Percentiles rank a stretch among this genome's conserved stretches.
phyloP scores from a whole-genome alignment of 2,113 vertebrate species.

The Nansenia antarctica region DNA sequence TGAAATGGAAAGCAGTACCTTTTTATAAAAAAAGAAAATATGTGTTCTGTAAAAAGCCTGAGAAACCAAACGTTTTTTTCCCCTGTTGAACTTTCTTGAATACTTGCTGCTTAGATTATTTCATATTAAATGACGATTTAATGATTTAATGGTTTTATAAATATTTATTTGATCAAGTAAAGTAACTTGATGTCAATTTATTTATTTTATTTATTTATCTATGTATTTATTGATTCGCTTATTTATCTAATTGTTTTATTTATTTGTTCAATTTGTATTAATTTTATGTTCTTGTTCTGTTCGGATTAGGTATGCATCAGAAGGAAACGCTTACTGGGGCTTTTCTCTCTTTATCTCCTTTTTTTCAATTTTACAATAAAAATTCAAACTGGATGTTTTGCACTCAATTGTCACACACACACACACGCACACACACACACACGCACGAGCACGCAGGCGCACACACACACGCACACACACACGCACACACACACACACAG shows the following conservation, averaged over 20 bases:
- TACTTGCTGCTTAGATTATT: conserved; percentile 79
- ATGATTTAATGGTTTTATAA: conserved; percentile 74
- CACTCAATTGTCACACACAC: conserved; percentile 31
- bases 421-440: neutral
- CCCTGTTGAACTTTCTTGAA: conserved; percentile 75
- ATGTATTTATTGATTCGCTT: conserved; percentile 58
- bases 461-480: conserved; percentile 12
- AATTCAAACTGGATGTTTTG: conserved; percentile 71
- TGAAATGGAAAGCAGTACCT: conserved; percentile 72
- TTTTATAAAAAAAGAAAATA: conserved; percentile 63
- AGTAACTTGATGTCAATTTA: conserved; percentile 54
- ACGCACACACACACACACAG: conserved; percentile 10
- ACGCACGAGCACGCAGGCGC: no score
- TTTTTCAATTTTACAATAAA: conserved; percentile 89
- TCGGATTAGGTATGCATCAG: conserved; percentile 78
- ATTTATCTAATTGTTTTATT: conserved; percentile 61
- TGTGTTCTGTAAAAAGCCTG: conserved; percentile 76
- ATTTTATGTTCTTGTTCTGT: conserved; percentile 63
- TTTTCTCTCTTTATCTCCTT: conserved; percentile 82
- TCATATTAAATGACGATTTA: conserved; percentile 73
- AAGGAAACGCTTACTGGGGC: conserved; percentile 78
- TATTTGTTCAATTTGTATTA: conserved; percentile 45
- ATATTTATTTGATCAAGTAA: conserved; percentile 63
- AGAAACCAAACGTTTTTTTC: conserved; percentile 78
- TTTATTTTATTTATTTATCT: conserved; percentile 56